These are phyloP conservation scores for Hydriomena furcata DNA, from an alignment of 2,888 invertebrate species.

Conservation along the genomic window DNA sequence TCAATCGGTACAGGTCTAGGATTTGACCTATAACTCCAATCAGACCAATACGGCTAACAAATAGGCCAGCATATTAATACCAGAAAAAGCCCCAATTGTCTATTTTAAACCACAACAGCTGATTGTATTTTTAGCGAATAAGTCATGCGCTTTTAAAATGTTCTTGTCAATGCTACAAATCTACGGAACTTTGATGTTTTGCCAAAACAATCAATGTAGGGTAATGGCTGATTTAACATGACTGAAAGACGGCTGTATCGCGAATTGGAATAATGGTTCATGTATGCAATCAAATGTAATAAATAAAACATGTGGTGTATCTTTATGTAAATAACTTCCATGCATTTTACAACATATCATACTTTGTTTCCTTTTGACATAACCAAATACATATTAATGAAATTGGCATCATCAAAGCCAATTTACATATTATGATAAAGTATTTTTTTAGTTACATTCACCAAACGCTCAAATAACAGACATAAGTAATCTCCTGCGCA, in stretches of 20 bases:
- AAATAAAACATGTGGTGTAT: constrained; percentile 3
- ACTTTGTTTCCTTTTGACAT: too few species aligned
- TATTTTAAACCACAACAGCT: constrained; percentile 31
- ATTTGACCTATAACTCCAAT: too few species aligned
- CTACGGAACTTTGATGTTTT: constrained; percentile 45
- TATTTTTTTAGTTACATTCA: too few species aligned
- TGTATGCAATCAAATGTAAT: constrained; percentile 5
- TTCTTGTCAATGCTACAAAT: constrained; percentile 45
- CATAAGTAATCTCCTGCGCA: too few species aligned
- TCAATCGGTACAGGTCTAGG: too few species aligned
- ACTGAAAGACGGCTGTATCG: constrained; percentile 1
- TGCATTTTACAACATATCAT: too few species aligned
- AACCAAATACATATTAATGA: too few species aligned
- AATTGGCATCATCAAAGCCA: too few species aligned
- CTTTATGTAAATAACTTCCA: too few species aligned
- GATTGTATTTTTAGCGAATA: constrained; percentile 42
- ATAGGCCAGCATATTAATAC: constrained; percentile 9
- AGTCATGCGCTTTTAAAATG: constrained; percentile 31
- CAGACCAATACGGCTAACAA: too few species aligned
- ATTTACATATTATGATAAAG: too few species aligned
- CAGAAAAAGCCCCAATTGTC: constrained; percentile 14
- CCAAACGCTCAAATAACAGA: too few species aligned
- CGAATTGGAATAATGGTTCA: constrained; percentile 13
- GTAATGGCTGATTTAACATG: constrained; percentile 13
- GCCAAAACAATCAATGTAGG: constrained; percentile 41